Evolutionary conservation across 2,888 invertebrate genomes (phyloP).

Genomic region (Papilio demoleus): DNA sequence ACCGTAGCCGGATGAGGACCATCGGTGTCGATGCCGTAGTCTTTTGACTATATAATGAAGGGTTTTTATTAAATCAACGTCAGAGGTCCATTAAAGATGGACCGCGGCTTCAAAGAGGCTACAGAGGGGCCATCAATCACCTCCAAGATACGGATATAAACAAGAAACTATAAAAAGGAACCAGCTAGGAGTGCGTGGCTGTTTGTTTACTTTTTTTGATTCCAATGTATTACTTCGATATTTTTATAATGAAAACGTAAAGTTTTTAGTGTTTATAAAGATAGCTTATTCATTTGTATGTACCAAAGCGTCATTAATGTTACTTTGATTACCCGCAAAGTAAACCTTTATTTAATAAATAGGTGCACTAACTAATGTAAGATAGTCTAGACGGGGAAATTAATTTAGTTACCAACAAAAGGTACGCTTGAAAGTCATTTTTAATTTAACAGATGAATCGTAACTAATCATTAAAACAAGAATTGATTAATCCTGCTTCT

Average conservation of each 20-base stretch:
- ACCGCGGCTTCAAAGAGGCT: slow-evolving; percentile 59
- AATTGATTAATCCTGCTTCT: slow-evolving; percentile 16
- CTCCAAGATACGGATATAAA: slow-evolving; percentile 61
- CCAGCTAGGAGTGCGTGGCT: slow-evolving; percentile 41
- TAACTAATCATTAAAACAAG: slow-evolving; percentile 33
- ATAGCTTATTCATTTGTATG: neutral
- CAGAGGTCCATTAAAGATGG: slow-evolving; percentile 77
- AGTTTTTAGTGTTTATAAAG: neutral
- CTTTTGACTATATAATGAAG: slow-evolving; percentile 76
- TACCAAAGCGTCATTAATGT: neutral
- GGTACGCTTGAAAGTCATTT: slow-evolving; percentile 37
- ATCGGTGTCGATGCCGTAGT: slow-evolving; percentile 53
- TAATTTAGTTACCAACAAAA: slow-evolving; percentile 35
- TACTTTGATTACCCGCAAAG: no score
- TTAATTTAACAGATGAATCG: slow-evolving; percentile 33
- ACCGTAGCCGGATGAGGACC: slow-evolving; percentile 42
- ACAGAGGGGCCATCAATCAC: slow-evolving; percentile 74
- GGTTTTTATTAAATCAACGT: slow-evolving; percentile 83
- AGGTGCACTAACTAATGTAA: no score
- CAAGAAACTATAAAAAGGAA: slow-evolving; percentile 52
- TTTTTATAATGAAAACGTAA: slow-evolving; percentile 7
- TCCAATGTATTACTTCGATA: slow-evolving; percentile 38
- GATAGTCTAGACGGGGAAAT: slow-evolving; percentile 42
- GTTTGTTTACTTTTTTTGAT: slow-evolving; percentile 45
- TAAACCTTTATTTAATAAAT: no score